Evolutionary conservation across 2,113 vertebrate genomes (phyloP).

Genomic region (Phylloscopus trochiloides): DNA sequence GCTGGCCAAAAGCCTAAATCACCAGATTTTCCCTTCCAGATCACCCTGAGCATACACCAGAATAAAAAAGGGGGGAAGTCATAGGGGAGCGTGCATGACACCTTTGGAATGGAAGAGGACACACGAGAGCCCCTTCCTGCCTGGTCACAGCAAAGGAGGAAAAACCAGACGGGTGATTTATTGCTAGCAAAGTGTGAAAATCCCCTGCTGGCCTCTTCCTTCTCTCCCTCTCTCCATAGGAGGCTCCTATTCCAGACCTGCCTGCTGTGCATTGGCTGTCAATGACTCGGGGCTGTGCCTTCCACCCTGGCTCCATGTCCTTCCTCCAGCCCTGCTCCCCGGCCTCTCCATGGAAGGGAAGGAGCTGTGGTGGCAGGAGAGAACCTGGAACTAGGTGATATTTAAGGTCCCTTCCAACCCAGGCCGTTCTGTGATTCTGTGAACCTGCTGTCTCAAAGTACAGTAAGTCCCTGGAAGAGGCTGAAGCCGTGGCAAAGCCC

Average conservation of each 20-base stretch:
- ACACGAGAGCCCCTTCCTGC: neutral
- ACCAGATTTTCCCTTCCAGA: neutral
- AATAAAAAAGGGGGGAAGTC: neutral
- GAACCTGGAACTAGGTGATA: neutral
- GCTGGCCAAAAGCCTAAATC: neutral
- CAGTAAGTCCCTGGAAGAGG: neutral
- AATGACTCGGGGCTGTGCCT: accelerated
- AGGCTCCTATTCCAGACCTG: neutral
- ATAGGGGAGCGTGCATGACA: accelerated
- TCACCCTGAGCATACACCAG: neutral
- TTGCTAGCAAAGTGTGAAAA: neutral
- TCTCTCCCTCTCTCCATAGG: neutral
- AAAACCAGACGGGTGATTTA: neutral
- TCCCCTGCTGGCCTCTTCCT: neutral
- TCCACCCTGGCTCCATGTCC: neutral
- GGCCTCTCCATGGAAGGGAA: neutral
- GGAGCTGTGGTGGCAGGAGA: neutral
- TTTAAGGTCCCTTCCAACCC: neutral
- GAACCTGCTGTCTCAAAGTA: neutral
- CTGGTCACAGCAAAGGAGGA: neutral
- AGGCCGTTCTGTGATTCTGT: neutral
- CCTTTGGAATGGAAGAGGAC: neutral
- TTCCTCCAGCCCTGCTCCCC: neutral
- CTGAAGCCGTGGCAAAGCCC: neutral
- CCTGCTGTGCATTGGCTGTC: neutral